Evolutionary conservation across 2,888 invertebrate species (phyloP).

Genomic region (Amblyjoppa fuscipennis): DNA sequence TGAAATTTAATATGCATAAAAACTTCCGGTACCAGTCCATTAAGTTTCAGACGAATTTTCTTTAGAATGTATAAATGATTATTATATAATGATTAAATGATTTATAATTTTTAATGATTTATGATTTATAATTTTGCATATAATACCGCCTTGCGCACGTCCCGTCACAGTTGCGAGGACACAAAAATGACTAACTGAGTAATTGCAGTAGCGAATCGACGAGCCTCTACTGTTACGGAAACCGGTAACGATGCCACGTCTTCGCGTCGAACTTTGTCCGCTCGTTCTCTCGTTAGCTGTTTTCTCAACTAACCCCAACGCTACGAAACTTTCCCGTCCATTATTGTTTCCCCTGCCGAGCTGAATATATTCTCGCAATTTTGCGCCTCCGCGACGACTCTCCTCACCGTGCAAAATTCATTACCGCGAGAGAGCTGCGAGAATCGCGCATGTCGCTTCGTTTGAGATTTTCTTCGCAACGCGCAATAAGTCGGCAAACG

Average conservation of each 20-base stretch:
- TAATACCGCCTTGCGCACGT: no score
- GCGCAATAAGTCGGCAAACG: background rate
- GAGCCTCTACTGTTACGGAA: background rate
- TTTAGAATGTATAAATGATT: no score
- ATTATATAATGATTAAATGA: no score
- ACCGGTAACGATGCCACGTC: background rate
- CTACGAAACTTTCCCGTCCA: background rate
- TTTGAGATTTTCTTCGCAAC: background rate
- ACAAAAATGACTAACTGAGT: no score
- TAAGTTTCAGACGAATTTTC: no score
- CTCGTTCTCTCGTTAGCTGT: slow-evolving; percentile 18
- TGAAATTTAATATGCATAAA: no score
- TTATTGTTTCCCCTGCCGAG: background rate
- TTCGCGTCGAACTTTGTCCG: background rate
- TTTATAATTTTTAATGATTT: no score
- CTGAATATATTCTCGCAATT: background rate
- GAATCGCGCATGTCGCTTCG: background rate
- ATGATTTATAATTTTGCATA: no score
- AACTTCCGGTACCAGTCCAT: no score
- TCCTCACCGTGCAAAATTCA: background rate
- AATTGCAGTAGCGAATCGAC: no score
- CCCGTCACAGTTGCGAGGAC: no score
- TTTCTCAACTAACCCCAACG: background rate
- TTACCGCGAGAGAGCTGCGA: background rate
- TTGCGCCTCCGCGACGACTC: background rate